phyloP scores from a whole-genome alignment of 2,113 vertebrate species.

The Furnarius figulus region DNA sequence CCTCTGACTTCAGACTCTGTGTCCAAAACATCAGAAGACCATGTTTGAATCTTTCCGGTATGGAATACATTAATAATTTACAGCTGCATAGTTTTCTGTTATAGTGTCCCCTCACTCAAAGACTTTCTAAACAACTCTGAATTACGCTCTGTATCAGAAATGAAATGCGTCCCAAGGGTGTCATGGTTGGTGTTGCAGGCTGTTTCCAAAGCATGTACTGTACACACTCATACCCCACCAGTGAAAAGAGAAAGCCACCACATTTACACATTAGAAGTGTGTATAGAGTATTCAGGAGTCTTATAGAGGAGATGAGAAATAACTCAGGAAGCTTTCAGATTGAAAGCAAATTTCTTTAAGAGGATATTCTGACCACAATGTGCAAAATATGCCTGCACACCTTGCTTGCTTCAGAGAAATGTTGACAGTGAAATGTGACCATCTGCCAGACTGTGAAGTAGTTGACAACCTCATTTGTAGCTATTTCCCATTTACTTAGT shows the following conservation, averaged over 20 bases:
- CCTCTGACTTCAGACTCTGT: not conserved
- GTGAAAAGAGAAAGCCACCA: not conserved
- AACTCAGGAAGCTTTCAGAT: not conserved
- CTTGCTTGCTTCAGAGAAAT: constrained; percentile 29
- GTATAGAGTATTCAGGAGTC: not conserved
- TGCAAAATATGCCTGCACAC: not conserved
- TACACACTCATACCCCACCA: not conserved
- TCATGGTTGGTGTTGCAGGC: not conserved
- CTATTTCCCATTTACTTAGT: constrained; percentile 75
- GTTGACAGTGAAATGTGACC: constrained; percentile 37
- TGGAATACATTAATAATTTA: not conserved
- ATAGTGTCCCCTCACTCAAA: not conserved
- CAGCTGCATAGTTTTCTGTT: not conserved
- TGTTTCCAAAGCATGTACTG: not conserved
- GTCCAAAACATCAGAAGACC: not conserved
- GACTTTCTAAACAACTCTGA: not conserved
- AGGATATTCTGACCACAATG: not conserved
- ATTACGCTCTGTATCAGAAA: no score
- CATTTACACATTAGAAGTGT: not conserved
- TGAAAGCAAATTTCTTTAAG: not conserved
- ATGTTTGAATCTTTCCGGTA: not conserved
- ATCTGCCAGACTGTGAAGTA: constrained; percentile 67
- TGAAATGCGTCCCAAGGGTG: not conserved
- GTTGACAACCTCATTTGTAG: constrained; percentile 62
- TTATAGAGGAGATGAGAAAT: not conserved